Percentiles rank a stretch among this genome's conserved stretches.
Evolutionary conservation across 92 coral and sea anemone species (phyloP).

Genomic region (Siderastrea radians): DNA sequence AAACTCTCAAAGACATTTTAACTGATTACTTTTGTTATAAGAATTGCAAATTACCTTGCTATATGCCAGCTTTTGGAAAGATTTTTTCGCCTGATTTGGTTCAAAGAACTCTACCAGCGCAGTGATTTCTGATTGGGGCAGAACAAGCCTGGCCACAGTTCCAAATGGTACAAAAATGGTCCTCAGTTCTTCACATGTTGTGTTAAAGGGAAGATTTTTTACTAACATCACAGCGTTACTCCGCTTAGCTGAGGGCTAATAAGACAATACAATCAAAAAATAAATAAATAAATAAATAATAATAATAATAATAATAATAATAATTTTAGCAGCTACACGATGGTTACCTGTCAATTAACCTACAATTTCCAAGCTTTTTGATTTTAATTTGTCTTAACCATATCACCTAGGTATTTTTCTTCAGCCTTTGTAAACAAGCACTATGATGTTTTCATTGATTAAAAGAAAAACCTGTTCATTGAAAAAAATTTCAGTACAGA

Average conservation of each 20-base stretch:
- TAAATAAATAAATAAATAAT: too few species aligned
- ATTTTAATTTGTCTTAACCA: too few species aligned
- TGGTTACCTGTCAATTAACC: too few species aligned
- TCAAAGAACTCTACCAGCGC: conserved; percentile 92
- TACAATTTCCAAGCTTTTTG: too few species aligned
- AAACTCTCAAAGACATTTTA: not conserved
- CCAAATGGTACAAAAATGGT: conserved; percentile 88
- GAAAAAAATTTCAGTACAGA: too few species aligned
- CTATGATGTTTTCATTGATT: too few species aligned
- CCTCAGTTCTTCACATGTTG: conserved; percentile 83
- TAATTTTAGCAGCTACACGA: too few species aligned
- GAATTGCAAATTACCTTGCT: conserved; percentile 77
- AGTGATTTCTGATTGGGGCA: conserved; percentile 95
- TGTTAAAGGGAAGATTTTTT: conserved; percentile 95
- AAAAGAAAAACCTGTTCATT: too few species aligned
- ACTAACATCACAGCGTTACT: conserved; percentile 94
- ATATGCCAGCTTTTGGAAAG: conserved; percentile 96
- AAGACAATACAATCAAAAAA: not conserved
- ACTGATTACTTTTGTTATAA: too few species aligned
- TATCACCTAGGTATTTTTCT: too few species aligned
- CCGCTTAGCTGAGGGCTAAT: conserved; percentile 87
- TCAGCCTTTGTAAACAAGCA: too few species aligned
- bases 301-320: too few species aligned
- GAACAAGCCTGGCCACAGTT: conserved; percentile 82
- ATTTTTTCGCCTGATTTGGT: conserved; percentile 89